Evolutionary conservation across 92 coral and sea anemone genomes (phyloP).

Genomic region (Parazoanthus atlanticus): DNA sequence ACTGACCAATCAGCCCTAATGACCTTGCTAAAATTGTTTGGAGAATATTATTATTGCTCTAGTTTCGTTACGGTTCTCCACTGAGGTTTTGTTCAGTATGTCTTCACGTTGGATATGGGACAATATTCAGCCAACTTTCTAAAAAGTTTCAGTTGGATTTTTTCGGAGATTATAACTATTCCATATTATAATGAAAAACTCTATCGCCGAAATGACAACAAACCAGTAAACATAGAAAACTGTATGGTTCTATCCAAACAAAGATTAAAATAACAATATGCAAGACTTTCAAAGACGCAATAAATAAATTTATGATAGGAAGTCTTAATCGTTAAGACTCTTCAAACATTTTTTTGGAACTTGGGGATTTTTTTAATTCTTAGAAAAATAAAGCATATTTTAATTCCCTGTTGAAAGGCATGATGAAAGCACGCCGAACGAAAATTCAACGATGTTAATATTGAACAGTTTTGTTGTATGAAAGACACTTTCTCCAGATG

Average conservation of each 20-base stretch:
- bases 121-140: too few relatives aligned
- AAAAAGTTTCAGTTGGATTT: too few relatives aligned
- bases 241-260: not conserved
- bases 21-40: not conserved
- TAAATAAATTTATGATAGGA: not conserved
- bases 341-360: not conserved
- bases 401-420: not conserved
- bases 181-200: too few relatives aligned
- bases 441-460: not conserved
- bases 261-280: conserved; percentile 27
- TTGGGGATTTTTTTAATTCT: not conserved
- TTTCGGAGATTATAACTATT: too few relatives aligned
- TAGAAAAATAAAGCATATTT: not conserved
- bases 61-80: not conserved
- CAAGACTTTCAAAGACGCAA: not conserved
- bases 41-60: not conserved
- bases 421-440: not conserved
- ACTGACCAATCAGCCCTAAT: not conserved
- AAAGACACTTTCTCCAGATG: not conserved
- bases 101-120: not conserved
- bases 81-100: not conserved
- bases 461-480: not conserved
- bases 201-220: not conserved
- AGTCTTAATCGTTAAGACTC: not conserved
- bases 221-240: not conserved